Evolutionary conservation across 2,888 invertebrate species (phyloP).

Genomic region (Ichneumon xanthorius): DNA sequence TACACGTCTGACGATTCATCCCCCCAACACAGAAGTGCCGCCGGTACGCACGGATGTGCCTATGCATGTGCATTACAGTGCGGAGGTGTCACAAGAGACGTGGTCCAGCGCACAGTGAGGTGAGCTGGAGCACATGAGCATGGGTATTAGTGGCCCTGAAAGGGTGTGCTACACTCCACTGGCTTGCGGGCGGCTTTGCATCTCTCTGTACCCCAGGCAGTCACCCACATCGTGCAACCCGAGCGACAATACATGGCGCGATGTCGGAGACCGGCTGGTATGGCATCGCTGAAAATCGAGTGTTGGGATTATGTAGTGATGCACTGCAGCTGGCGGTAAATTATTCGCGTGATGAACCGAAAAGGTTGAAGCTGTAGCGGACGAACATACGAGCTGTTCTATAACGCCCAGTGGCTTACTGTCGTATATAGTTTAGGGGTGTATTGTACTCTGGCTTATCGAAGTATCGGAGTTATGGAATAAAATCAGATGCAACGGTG

Average conservation of each 20-base stretch:
- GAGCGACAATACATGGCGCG: constrained; percentile 55
- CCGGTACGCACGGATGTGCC: background rate
- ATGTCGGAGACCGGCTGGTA: constrained; percentile 52
- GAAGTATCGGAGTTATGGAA: background rate
- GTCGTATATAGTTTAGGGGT: background rate
- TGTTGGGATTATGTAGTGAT: constrained; percentile 76
- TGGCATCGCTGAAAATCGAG: constrained; percentile 76
- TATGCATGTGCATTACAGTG: constrained; percentile 15
- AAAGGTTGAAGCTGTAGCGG: constrained; percentile 74
- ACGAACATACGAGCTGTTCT: constrained; percentile 45
- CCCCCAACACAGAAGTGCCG: background rate
- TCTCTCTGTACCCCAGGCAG: constrained; percentile 70
- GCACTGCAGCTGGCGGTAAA: constrained; percentile 76
- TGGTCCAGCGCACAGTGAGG: constrained; percentile 12
- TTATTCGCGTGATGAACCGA: constrained; percentile 77
- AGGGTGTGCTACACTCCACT: constrained; percentile 57
- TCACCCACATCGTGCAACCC: constrained; percentile 64
- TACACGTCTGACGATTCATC: constrained; percentile 19
- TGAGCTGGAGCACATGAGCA: constrained; percentile 3
- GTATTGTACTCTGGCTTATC: background rate
- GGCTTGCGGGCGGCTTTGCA: constrained; percentile 43
- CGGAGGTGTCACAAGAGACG: constrained; percentile 21
- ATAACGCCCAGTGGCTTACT: constrained; percentile 24
- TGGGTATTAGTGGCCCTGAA: background rate
- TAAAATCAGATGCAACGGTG: background rate